phyloP scores from a whole-genome alignment of 23 tunicate species.

The Halocynthia aurantium region DNA sequence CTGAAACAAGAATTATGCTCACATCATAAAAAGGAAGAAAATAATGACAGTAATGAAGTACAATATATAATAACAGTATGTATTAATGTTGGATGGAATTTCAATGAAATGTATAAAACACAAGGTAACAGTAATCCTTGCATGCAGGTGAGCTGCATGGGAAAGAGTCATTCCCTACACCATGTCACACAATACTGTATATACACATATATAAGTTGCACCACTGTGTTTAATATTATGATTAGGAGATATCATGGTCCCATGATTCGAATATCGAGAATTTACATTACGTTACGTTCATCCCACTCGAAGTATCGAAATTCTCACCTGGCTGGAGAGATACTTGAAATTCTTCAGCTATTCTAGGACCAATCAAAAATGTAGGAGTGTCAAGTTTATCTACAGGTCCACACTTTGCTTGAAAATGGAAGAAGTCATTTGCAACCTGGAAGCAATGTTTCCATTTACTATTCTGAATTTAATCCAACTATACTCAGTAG shows the following conservation, averaged over 20 bases:
- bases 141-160: no score
- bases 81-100: no score
- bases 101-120: no score
- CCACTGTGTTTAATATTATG: no score
- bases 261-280: no score
- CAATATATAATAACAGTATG: no score
- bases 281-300: background rate
- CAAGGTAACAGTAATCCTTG: no score
- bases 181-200: background rate
- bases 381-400: conserved; percentile 91
- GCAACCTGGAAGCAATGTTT: conserved; percentile 46
- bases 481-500: background rate
- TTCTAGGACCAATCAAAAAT: conserved; percentile 88
- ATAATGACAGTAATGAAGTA: no score
- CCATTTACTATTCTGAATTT: background rate
- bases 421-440: conserved; percentile 62
- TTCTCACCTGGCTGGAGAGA: conserved; percentile 67
- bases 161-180: background rate
- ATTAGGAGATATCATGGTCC: no score
- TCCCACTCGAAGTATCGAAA: background rate
- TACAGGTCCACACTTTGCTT: conserved; percentile 76
- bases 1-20: conserved; percentile 22
- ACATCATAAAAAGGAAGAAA: background rate
- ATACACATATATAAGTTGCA: background rate
- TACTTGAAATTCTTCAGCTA: conserved; percentile 95